Conservation (phyloP, 2,113 vertebrate genomes). For the Numenius arquata region DNA sequence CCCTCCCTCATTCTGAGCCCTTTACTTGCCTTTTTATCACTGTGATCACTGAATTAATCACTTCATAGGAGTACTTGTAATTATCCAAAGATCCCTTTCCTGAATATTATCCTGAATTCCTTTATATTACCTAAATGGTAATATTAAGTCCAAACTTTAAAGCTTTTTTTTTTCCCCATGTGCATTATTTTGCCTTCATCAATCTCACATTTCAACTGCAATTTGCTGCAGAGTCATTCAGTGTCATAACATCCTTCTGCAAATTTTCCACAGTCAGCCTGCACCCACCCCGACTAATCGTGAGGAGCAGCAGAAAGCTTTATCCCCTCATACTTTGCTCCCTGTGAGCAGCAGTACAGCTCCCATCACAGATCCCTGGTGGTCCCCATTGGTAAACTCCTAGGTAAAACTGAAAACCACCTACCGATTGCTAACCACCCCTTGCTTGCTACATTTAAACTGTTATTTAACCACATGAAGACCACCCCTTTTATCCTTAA, state of each 20-base stretch:
- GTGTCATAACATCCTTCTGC: not conserved
- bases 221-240: not conserved
- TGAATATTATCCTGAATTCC: too few species aligned
- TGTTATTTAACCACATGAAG: not conserved
- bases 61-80: not conserved
- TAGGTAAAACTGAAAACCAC: not conserved
- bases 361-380: not conserved
- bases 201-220: not conserved
- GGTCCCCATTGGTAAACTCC: not conserved
- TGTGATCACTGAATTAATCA: not conserved
- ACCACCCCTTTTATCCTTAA: not conserved
- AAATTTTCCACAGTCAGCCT: not conserved
- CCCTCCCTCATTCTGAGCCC: not conserved
- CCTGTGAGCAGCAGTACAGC: not conserved
- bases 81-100: not conserved
- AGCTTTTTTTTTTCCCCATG: not conserved
- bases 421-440: rapidly evolving
- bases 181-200: not conserved
- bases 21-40: not conserved
- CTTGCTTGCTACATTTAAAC: not conserved
- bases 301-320: not conserved
- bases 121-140: not conserved
- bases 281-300: not conserved
- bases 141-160: not conserved
- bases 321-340: not conserved